Percentiles rank a stretch among this genome's conserved stretches.
Evolutionary conservation across 1,140 invertebrate species (phyloP).

Genomic region (Protaetia brevitarsis): DNA sequence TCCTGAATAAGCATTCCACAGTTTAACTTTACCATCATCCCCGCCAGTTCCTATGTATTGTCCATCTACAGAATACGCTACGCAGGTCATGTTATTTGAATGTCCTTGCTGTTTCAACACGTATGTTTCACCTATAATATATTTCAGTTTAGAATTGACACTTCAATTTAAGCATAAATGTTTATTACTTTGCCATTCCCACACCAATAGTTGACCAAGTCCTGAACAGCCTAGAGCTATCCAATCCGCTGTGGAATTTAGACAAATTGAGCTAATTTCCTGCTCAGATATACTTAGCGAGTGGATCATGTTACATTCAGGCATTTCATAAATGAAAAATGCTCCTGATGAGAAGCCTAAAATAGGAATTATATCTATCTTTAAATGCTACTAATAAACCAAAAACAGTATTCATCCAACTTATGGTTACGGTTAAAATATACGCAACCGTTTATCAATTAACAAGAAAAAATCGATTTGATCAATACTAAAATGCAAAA

Average conservation of each 20-base stretch:
- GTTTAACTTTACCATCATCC: constrained; percentile 92
- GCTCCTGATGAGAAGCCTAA: constrained; percentile 73
- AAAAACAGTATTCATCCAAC: no score
- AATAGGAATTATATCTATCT: constrained; percentile 31
- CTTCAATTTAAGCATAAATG: neutral
- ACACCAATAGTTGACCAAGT: constrained; percentile 88
- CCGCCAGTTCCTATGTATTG: constrained; percentile 89
- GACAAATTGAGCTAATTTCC: constrained; percentile 71
- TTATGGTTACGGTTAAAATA: no score
- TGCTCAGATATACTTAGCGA: constrained; percentile 83
- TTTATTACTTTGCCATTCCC: constrained; percentile 93
- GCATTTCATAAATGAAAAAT: constrained; percentile 91
- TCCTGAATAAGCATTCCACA: constrained; percentile 88
- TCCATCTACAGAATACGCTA: constrained; percentile 90
- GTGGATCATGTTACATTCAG: constrained; percentile 88
- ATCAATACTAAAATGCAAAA: no score
- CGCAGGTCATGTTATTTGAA: constrained; percentile 79
- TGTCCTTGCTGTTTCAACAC: constrained; percentile 97
- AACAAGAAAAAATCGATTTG: no score
- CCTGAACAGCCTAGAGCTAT: constrained; percentile 83
- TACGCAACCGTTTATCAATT: no score
- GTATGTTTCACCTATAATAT: constrained; percentile 76
- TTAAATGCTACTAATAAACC: no score
- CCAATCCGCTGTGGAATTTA: constrained; percentile 92
- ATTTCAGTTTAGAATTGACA: neutral